These are phyloP conservation scores for Leptopilina clavipes DNA, from an alignment of 1,140 invertebrate genomes.

Conservation along the genomic window DNA sequence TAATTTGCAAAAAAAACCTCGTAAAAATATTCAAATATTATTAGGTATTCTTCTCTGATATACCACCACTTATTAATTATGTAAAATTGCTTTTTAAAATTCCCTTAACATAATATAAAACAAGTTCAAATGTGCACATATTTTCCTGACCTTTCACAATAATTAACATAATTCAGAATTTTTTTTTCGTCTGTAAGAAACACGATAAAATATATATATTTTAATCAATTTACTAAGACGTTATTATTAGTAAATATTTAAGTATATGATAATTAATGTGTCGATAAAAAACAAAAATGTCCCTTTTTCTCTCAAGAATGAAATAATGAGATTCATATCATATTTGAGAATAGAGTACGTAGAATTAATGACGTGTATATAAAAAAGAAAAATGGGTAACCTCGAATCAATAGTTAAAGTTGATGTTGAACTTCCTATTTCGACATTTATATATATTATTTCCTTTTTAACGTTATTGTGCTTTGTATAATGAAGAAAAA, in stretches of 20 bases:
- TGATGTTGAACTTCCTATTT: slow-evolving; percentile 13
- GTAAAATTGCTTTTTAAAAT: neutral
- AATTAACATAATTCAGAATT: neutral
- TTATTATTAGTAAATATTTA: neutral
- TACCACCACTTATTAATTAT: slow-evolving; percentile 10
- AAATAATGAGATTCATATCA: neutral
- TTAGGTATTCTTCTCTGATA: slow-evolving; percentile 3
- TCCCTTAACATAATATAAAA: neutral
- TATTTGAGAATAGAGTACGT: neutral
- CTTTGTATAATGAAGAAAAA: slow-evolving; percentile 14
- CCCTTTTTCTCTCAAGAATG: too few species aligned
- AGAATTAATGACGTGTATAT: neutral
- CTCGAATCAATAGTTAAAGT: slow-evolving; percentile 16
- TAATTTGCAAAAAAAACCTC: neutral
- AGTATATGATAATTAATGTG: neutral
- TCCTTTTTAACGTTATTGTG: slow-evolving; percentile 1
- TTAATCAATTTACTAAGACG: neutral
- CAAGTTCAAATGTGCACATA: neutral
- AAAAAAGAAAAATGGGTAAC: neutral
- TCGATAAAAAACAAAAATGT: neutral
- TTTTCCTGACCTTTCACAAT: slow-evolving; percentile 32
- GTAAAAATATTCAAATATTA: neutral
- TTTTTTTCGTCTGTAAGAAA: neutral
- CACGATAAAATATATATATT: neutral
- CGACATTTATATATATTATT: neutral